Conservation (phyloP, 35 echinoderm and acorn worm species). For the Strongylocentrotus purpuratus region DNA sequence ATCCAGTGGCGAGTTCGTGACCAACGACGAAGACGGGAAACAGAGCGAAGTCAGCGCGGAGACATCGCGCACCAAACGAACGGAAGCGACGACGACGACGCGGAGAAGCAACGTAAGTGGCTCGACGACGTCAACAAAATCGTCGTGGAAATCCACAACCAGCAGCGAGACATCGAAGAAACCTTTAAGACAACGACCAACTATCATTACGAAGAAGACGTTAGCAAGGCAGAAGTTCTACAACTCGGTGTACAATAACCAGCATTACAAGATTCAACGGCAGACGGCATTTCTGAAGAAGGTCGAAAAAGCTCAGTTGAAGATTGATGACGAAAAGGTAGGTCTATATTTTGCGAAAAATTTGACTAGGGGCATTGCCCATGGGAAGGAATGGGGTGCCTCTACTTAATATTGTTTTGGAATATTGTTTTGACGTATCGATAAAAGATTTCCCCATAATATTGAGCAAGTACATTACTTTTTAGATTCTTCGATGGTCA, state of each 20-base stretch:
- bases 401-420: too few relatives aligned
- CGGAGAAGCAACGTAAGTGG: neutral
- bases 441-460: too few relatives aligned
- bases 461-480: too few relatives aligned
- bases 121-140: neutral
- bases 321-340: conserved; percentile 59
- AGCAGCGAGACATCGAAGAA: neutral
- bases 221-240: conserved; percentile 60
- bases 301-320: conserved; percentile 61
- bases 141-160: neutral
- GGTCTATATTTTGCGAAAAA: neutral
- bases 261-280: conserved; percentile 67
- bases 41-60: conserved; percentile 13
- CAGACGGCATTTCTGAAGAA: conserved; percentile 75
- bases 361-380: neutral
- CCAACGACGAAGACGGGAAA: neutral
- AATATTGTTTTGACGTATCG: too few relatives aligned
- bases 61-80: conserved; percentile 15
- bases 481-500: too few relatives aligned
- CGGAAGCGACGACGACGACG: neutral
- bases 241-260: conserved; percentile 82
- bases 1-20: conserved; percentile 39
- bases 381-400: too few relatives aligned
- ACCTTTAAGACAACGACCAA: conserved; percentile 37
- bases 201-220: conserved; percentile 87